Evolutionary conservation across 2,888 invertebrate genomes (phyloP), one percentile per base, ranked within the genome.

Genomic region (Rhimphoctona megacephalus): DNA sequence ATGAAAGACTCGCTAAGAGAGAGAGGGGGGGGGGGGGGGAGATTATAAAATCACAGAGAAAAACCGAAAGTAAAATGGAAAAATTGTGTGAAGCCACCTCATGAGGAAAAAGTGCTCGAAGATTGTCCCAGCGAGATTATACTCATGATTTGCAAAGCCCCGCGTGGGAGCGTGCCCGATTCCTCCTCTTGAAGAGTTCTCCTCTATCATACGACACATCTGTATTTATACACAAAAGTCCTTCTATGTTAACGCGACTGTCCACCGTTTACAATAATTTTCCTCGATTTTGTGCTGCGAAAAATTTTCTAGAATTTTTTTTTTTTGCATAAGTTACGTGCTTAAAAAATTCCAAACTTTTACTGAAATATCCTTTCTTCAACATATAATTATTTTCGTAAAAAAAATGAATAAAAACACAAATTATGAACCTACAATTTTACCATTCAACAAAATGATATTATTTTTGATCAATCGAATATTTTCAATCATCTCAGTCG

Each of bases 111-210:
- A 74, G 30, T 69, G 22, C 80, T 72, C 54, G 52, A 83, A 86
- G 86, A 86, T 86, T 77, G 86, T 86, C 70, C 66, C 83, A 81
- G 66, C 83, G 73, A 83, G 83, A 86, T 86, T 83, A 19, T 81
- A 80, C 80, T 86, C 83, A 83, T 57, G 83, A 86, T 86, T 86
- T 81, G 86, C 86, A 83, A 79, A 81, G 72, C 57, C 49, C 83
- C 83, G 86, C 83, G 86, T 86, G 86, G 86, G 86, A 86, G 86
- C 80, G 86, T 86, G 76, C 83, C 43, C 86, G 86, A 83, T 86
- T 86, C 83, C 85, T 78, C 49, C 81, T 64, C 39, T 22, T 30
- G 77, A 77, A 81, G 25, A 66, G 77, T 64, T 57, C 82, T 30
- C 43, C 52, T 67, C 70, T 46, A 76, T 33, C 66, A 22, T 66